These are phyloP conservation scores for Ctenoplectra terminalis DNA, from an alignment of 1,140 invertebrate genomes.

Conservation along the genomic window DNA sequence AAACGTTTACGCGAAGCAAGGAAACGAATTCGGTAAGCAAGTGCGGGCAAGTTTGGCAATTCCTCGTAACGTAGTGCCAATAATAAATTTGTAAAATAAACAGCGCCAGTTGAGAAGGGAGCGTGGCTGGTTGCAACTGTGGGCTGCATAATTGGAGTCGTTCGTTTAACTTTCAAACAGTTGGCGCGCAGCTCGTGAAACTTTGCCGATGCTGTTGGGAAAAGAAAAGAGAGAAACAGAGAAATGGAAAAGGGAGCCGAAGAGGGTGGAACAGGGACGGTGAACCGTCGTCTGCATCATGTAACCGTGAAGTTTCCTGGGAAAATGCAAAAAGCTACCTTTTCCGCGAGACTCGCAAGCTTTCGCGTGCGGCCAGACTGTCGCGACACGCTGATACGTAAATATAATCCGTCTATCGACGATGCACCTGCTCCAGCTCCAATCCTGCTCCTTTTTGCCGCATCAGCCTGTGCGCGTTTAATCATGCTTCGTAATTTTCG, in stretches of 20 bases:
- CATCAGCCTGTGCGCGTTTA: not conserved
- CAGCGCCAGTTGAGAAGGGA: slow-evolving; percentile 46
- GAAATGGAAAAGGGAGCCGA: slow-evolving; percentile 29
- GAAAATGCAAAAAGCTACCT: slow-evolving; percentile 46
- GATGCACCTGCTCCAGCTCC: slow-evolving; percentile 3
- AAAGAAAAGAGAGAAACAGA: slow-evolving; percentile 41
- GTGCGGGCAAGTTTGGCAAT: slow-evolving; percentile 60
- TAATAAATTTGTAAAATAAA: slow-evolving; percentile 79
- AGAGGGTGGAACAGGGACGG: not conserved
- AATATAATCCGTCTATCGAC: slow-evolving; percentile 53
- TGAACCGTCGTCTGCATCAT: slow-evolving; percentile 14
- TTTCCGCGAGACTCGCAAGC: slow-evolving; percentile 8
- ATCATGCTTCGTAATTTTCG: too few relatives aligned
- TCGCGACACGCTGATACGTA: slow-evolving; percentile 23
- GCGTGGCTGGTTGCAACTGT: slow-evolving; percentile 62
- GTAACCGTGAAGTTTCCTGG: slow-evolving; percentile 25
- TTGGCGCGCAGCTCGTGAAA: slow-evolving; percentile 68
- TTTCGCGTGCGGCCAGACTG: not conserved
- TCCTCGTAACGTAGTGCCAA: slow-evolving; percentile 70
- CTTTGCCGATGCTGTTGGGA: slow-evolving; percentile 65
- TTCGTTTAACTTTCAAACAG: slow-evolving; percentile 77
- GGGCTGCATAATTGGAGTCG: slow-evolving; percentile 77
- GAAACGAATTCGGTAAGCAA: slow-evolving; percentile 26
- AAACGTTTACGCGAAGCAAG: not conserved
- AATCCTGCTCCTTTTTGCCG: slow-evolving; percentile 35